Base-by-base conservation (phyloP, 2,797 vertebrate genomes). In the Caiman crocodilus region DNA sequence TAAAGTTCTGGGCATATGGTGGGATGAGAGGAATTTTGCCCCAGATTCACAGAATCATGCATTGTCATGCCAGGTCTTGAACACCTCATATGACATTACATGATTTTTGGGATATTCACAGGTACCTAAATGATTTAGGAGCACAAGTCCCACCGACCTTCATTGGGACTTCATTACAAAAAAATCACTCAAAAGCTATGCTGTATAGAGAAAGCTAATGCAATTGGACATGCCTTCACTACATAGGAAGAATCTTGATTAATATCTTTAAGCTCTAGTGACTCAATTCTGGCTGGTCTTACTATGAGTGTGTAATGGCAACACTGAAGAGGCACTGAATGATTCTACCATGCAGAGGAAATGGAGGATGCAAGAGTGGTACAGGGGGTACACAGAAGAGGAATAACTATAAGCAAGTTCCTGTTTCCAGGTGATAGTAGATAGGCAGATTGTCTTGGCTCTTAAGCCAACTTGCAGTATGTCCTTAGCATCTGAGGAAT, bases 81-180 rank as follows among this genome's bases (percentile, higher is more conserved):
- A 6, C 42, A 42, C 42, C 42, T 42, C 42, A 42, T 42, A 42
- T 42, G 42, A 42, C 42, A 10, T 42, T 42, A 42, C 9, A 42
- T 42, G 42, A 42, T 42, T 42, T 42, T 20, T 32, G 32, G 30
- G 67, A 35, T 35, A 32, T 87, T 26, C 63, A 42, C 10, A 4
- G 5, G 71, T 35, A 9, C 16, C 90, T 87, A 86, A 76, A n/a
- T 87, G 14, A 2, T 86, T 23, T 83, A 35, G 78, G 84, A 71
- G 79, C 5, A 63, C 71, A 77, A 20, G 60, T 26, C 7, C 61
- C 21, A 8, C 26, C 79, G 28, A 61, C 3, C 50, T 85, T 65
- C 32, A 3, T 65, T 0, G 0, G 12, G 28, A n/a, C 71, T 1
- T 57, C 61, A 59, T 86, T 80, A 78, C 79, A 25, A 84, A 90